These are phyloP conservation scores for Apamea crenata DNA, from an alignment of 2,888 invertebrate species.

Conservation along the genomic window DNA sequence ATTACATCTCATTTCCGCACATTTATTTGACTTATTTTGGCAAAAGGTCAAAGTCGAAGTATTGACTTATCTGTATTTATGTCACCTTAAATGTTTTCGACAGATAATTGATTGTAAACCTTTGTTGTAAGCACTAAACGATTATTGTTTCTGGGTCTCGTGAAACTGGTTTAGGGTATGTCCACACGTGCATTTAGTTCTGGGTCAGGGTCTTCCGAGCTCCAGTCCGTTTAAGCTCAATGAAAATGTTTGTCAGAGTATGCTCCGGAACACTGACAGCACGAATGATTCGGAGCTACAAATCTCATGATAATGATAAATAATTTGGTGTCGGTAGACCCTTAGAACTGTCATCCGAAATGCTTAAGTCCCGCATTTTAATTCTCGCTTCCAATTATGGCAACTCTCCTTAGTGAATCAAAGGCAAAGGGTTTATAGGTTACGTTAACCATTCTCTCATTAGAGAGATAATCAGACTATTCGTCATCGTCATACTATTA, in stretches of 20 bases:
- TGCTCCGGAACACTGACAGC: not conserved
- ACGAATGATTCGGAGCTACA: not conserved
- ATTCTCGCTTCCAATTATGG: not conserved
- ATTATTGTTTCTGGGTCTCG: not conserved
- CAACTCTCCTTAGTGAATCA: not conserved
- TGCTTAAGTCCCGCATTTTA: not conserved
- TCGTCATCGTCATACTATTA: not conserved
- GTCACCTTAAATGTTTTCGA: not conserved
- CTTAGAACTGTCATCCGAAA: not conserved
- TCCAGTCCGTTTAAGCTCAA: not conserved
- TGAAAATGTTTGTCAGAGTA: not conserved
- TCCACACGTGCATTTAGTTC: not conserved
- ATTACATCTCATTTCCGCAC: constrained; percentile 34
- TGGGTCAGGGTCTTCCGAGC: not conserved
- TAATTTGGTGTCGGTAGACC: too few species aligned
- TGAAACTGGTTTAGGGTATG: not conserved
- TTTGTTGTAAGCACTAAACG: not conserved
- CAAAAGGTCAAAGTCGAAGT: constrained; percentile 36
- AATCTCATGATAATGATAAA: not conserved
- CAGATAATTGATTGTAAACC: not conserved
- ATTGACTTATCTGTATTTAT: constrained; percentile 10
- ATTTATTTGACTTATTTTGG: constrained; percentile 31
- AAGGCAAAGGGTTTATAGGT: not conserved
- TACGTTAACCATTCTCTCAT: not conserved
- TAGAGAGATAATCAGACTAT: not conserved